These are phyloP conservation scores for Ursus arctos DNA, from an alignment of 2,113 vertebrate genomes.

Conservation along the genomic window DNA sequence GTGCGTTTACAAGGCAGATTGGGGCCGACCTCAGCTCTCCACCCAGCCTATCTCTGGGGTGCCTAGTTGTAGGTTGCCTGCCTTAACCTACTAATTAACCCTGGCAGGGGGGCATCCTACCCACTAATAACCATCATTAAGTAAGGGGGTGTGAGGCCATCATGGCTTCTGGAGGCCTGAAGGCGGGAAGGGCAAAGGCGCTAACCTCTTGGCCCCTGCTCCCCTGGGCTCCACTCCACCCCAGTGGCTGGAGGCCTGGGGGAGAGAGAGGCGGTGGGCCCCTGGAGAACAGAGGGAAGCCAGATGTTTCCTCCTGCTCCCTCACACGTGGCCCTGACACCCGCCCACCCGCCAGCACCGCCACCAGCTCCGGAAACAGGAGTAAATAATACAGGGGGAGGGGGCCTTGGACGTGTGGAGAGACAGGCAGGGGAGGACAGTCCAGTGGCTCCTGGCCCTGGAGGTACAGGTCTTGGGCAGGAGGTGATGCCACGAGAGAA, in stretches of 20 bases:
- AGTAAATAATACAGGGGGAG: constrained; percentile 68
- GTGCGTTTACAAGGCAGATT: constrained; percentile 60
- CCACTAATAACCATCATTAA: constrained; percentile 69
- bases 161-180: neutral
- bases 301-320: constrained; percentile 82
- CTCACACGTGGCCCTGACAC: constrained; percentile 71
- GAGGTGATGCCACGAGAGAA: neutral
- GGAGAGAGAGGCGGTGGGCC: accelerated
- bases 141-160: neutral
- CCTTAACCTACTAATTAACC: constrained; percentile 74
- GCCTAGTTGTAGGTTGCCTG: constrained; percentile 35
- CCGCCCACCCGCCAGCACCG: neutral
- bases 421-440: neutral
- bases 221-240: neutral
- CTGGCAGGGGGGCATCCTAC: constrained; percentile 32
- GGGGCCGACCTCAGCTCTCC: constrained; percentile 29
- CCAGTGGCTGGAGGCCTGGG: neutral
- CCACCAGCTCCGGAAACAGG: constrained; percentile 69
- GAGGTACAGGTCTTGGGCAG: neutral
- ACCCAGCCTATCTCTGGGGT: constrained; percentile 48
- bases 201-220: neutral
- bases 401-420: neutral
- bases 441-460: neutral
- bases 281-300: constrained; percentile 58
- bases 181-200: constrained; percentile 39